Base-by-base conservation (phyloP, 2,113 vertebrate genomes). In the Malaclemys terrapin region DNA sequence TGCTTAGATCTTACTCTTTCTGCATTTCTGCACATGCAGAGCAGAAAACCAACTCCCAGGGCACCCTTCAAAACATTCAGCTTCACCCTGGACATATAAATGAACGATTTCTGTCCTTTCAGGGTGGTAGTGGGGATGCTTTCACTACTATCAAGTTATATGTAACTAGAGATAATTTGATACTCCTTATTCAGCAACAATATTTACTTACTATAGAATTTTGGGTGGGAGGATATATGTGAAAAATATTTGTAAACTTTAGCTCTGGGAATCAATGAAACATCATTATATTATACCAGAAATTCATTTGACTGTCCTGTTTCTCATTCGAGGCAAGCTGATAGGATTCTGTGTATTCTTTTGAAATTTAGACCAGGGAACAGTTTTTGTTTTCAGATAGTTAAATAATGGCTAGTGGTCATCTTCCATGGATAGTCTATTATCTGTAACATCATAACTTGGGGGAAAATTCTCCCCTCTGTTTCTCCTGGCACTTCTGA, bases 1-100 rank as follows among this genome's bases (percentile, higher is more conserved):
- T 10, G 5, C 69, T 93, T 90, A 84, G n/a, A 94, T 96, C 59
- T 83, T 35, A 95, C 42, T 83, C 85, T 38, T 93, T 78, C 59
- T 89, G 59, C 27, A 25, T 87, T 85, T 95, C 57, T 95, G 82
- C 27, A 75, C 45, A 78, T 38, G 19, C 82, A 82, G 62, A 90
- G 27, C 52, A 42, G 49, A 79, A 87, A 88, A 78, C 24, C 10
- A 78, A 80, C n/a, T 96, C 83, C 79, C 81, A 88, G 50, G 45
- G 38, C 59, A 85, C 5, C 27, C 79, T 96, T 92, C 54, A 95
- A 87, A 93, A 56, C 54, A 82, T 17, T 62, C 24, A 6, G 3
- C 5, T 93, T 78, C 81, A 50, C 11, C 31, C 52, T 62, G 52
- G 12, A 84, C 89, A 54, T 72, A 85, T 84, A 93, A 56, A 31